phyloP scores from a whole-genome alignment of 2,797 vertebrate species.

The Odontamblyopus lacepedii region DNA sequence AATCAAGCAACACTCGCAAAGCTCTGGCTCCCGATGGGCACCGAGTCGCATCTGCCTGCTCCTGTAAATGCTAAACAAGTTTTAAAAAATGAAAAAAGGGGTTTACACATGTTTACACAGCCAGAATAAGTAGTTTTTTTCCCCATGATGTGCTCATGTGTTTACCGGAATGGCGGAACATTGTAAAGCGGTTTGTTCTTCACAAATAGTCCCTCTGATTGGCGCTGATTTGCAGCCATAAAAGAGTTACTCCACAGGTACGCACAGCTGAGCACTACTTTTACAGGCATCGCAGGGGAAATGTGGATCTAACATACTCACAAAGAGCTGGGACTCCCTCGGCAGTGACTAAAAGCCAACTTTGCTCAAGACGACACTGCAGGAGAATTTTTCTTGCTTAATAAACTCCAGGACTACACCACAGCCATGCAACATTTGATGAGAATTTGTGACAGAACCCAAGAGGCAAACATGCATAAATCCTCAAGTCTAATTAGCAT shows the following conservation, averaged over 20 bases:
- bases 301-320: slow-evolving; percentile 24
- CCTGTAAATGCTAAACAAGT: slow-evolving; percentile 69
- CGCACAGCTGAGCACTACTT: slow-evolving; percentile 43
- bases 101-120: slow-evolving; percentile 56
- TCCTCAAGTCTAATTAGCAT: slow-evolving; percentile 31
- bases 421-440: slow-evolving; percentile 20
- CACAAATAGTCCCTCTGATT: slow-evolving; percentile 36
- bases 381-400: slow-evolving; percentile 9
- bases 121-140: slow-evolving; percentile 43
- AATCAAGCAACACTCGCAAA: slow-evolving; percentile 63
- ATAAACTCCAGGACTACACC: slow-evolving; percentile 6
- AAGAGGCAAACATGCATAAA: slow-evolving; percentile 32
- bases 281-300: slow-evolving; percentile 40
- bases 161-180: slow-evolving; percentile 37
- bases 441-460: slow-evolving; percentile 48
- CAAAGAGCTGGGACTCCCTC: slow-evolving; percentile 37
- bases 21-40: slow-evolving; percentile 57
- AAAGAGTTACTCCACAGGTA: slow-evolving; percentile 40
- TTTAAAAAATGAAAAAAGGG: slow-evolving; percentile 56
- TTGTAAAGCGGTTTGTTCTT: slow-evolving; percentile 42
- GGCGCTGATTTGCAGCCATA: slow-evolving; percentile 31
- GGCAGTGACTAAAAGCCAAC: slow-evolving; percentile 29
- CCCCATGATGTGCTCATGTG: slow-evolving; percentile 20
- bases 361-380: slow-evolving; percentile 15
- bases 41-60: slow-evolving; percentile 69